A percentile compares a stretch with the other conserved stretches of the same genome.
Evolutionary conservation across 2,888 invertebrate genomes (phyloP).

Genomic region (Morpho helenor): DNA sequence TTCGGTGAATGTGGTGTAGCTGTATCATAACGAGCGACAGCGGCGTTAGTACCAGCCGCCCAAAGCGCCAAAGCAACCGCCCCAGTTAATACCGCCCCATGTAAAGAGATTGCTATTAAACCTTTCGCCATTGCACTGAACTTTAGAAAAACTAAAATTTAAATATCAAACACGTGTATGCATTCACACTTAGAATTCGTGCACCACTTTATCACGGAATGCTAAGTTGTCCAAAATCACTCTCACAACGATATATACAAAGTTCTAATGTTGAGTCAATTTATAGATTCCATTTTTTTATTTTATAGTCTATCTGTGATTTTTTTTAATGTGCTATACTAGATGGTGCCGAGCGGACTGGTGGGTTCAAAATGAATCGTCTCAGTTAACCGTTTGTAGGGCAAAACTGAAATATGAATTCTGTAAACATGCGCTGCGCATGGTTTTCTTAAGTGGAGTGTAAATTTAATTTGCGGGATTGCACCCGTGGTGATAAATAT

Average conservation of each 20-base stretch:
- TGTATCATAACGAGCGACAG: slow-evolving; percentile 53
- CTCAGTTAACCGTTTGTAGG: slow-evolving; percentile 61
- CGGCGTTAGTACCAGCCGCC: slow-evolving; percentile 55
- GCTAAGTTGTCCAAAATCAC: too few relatives aligned
- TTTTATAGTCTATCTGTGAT: neutral
- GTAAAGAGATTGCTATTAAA: slow-evolving; percentile 48
- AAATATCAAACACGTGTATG: neutral
- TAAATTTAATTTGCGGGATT: slow-evolving; percentile 63
- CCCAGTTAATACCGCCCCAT: slow-evolving; percentile 51
- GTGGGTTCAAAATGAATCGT: slow-evolving; percentile 41
- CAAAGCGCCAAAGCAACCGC: slow-evolving; percentile 51
- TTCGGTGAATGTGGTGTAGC: slow-evolving; percentile 66
- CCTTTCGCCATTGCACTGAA: slow-evolving; percentile 30
- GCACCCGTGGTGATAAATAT: slow-evolving; percentile 22
- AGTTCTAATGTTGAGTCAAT: too few relatives aligned
- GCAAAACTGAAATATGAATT: slow-evolving; percentile 58
- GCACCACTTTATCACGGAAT: too few relatives aligned
- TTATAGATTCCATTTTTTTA: too few relatives aligned
- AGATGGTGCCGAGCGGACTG: slow-evolving; percentile 52
- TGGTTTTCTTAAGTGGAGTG: slow-evolving; percentile 49
- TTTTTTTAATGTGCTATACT: slow-evolving; percentile 40
- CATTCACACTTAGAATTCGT: neutral
- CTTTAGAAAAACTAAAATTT: slow-evolving; percentile 1
- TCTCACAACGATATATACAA: too few relatives aligned
- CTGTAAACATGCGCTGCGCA: slow-evolving; percentile 58